Base-by-base conservation (phyloP, 2,888 invertebrate species). In the Drosophila longiperda region DNA sequence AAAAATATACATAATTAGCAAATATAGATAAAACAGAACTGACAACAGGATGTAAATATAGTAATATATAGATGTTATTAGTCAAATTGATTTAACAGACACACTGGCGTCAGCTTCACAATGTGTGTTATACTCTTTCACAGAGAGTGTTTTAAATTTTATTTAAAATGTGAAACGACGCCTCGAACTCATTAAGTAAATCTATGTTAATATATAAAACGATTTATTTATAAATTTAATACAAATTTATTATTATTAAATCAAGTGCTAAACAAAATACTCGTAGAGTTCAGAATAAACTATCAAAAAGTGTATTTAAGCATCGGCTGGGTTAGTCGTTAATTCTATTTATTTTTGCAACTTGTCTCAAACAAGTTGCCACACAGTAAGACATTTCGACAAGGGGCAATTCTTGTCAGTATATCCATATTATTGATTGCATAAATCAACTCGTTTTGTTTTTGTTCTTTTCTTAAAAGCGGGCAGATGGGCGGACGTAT, bases 381-480 rank as follows among this genome's bases (percentile, higher is more conserved):
- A 79, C 71, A 85, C 88, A 87, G 70, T 64, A 67, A 70, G 66
- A 79, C 59, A 66, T 75, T 82, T 71, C 66, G 79, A 73, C 83
- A 58, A 64, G 70, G 77, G 83, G 58, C 72, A 54, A 62, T 57
- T 73, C 53, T 73, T 76, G 62, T 77, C 87, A 86, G 77, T 74
- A 76, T 73, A 49, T 67, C 75, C 78, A 74, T 83, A 15, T 23
- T 80, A 83, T 85, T 90, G 90, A 90, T 90, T 83, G 72, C 86
- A 71, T 75, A 57, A 80, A 89, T 80, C 73, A 75, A 73, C 86
- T 75, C 83, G 84, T 86, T 76, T 67, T 75, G 48, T 73, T 52
- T 62, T 33, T 54, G 60, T n/a, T 50, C 23, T 50, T 45, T 32
- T 55, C 29, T 62, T 78, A 81, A 60, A 71, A 26, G 68, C 66